Conservation (phyloP, 1,140 invertebrate genomes). For the Nymphalis io region DNA sequence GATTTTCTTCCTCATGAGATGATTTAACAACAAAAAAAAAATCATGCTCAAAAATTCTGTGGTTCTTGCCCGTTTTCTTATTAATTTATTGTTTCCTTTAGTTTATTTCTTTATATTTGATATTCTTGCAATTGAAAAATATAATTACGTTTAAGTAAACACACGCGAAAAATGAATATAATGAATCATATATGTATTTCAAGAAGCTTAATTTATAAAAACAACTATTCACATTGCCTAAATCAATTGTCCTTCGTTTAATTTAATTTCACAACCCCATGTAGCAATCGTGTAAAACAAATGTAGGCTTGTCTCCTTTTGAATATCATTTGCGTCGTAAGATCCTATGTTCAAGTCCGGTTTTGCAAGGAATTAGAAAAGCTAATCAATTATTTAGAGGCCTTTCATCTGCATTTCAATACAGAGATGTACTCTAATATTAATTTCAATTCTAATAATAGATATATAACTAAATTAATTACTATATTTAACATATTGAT, state of each 20-base stretch:
- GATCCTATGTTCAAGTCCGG: conserved; percentile 42
- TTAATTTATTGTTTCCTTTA: no score
- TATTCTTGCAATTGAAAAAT: no score
- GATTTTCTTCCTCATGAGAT: no score
- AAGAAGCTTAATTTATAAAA: no score
- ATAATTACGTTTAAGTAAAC: no score
- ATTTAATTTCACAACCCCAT: conserved; percentile 23
- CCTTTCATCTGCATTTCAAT: conserved; percentile 52
- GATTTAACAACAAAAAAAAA: no score
- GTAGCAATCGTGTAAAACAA: conserved; percentile 37
- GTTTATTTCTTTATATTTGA: no score
- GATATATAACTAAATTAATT: neutral
- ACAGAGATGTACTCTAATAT: conserved; percentile 43
- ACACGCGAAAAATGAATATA: no score
- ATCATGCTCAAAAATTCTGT: no score
- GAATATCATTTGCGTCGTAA: conserved; percentile 56
- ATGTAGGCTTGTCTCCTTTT: conserved; percentile 56
- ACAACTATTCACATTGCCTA: no score
- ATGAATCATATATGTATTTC: no score
- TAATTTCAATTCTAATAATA: neutral
- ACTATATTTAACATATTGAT: neutral
- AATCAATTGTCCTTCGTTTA: conserved; percentile 14
- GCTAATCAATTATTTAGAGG: conserved; percentile 70
- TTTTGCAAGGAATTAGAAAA: conserved; percentile 49
- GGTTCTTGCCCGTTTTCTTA: no score